phyloP scores from a whole-genome alignment of 2,888 invertebrate species.

The Chirona hameri region DNA sequence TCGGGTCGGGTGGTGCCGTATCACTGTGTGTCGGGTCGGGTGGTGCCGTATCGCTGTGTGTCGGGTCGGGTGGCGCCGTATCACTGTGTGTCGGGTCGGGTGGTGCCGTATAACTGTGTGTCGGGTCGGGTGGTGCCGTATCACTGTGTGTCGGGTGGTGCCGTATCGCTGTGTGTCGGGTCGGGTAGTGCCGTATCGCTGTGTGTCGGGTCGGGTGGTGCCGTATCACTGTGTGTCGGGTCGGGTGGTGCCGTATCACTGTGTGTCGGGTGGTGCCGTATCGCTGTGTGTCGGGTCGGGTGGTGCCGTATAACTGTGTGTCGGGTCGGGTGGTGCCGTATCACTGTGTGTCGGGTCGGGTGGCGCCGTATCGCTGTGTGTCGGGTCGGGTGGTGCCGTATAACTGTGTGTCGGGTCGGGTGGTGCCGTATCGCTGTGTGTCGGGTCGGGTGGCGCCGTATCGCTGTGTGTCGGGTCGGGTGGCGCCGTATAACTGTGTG shows the following conservation, averaged over 20 bases:
- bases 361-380: conserved; percentile 44
- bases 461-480: background rate
- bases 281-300: background rate
- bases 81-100: background rate
- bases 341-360: background rate
- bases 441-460: no score
- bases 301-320: no score
- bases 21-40: background rate
- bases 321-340: background rate
- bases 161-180: no score
- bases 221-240: no score
- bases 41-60: conserved; percentile 44
- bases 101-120: no score
- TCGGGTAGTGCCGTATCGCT: no score
- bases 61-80: no score
- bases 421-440: conserved; percentile 44
- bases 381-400: no score
- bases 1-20: background rate
- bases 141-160: background rate
- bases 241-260: no score
- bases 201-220: background rate
- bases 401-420: background rate
- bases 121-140: background rate
- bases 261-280: no score
- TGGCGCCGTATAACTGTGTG: no score